Percentiles rank a stretch among this genome's conserved stretches.
Evolutionary conservation across 2,113 vertebrate genomes (phyloP).

Genomic region (Nematolebias whitei): DNA sequence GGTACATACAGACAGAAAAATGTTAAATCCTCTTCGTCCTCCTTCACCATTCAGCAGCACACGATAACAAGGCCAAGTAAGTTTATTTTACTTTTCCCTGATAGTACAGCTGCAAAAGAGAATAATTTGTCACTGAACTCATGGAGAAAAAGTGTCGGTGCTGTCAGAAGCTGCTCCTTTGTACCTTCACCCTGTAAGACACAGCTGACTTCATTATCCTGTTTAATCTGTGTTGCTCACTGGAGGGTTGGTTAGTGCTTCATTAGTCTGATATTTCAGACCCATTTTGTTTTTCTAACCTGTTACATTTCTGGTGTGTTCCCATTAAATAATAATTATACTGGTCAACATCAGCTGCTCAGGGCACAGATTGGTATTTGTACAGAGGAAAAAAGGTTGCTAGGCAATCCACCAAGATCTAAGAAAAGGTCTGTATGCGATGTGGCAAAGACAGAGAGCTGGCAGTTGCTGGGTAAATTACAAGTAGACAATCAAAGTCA

Average conservation of each 20-base stretch:
- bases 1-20: too few relatives aligned
- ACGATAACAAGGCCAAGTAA: background rate
- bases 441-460: conserved; percentile 60
- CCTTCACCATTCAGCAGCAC: too few relatives aligned
- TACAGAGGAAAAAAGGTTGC: conserved; percentile 68
- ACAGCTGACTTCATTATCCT: background rate
- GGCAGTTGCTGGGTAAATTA: conserved; percentile 69
- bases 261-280: conserved; percentile 3
- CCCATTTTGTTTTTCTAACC: conserved; percentile 5
- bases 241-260: conserved; percentile 3
- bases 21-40: too few relatives aligned
- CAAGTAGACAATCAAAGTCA: conserved; percentile 69
- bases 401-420: conserved; percentile 73
- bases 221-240: background rate
- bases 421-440: conserved; percentile 71
- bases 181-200: background rate
- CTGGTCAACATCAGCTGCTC: conserved; percentile 40
- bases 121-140: conserved; percentile 3
- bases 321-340: conserved; percentile 52
- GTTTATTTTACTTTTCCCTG: conserved; percentile 3
- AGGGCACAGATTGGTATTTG: conserved; percentile 58
- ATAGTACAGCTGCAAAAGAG: background rate
- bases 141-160: background rate
- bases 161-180: conserved; percentile 1
- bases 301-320: conserved; percentile 25